Evolutionary conservation across 2,888 invertebrate species (phyloP), one percentile per base, ranked within the genome.

Genomic region (Drosophila meridiana): DNA sequence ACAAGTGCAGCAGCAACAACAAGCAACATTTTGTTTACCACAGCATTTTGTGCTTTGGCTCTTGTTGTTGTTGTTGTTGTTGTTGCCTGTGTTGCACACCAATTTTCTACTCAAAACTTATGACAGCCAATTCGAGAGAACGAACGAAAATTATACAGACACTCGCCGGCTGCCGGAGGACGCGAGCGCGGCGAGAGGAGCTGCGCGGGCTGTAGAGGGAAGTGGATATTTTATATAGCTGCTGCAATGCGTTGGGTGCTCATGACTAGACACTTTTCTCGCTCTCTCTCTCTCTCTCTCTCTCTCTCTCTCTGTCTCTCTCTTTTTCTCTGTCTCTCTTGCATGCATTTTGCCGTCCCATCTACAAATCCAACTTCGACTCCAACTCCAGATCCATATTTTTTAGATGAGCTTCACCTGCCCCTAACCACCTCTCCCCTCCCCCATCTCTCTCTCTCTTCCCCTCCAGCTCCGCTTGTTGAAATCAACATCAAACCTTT

Each of bases 51-150:
- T 66, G 82, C 55, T 65, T 68, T 53, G 30, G 48, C 34, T 36
- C 13, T 20, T 52, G 52, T 13, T 52, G 61, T 47, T 62, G 48
- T 73, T 43, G 42, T 40, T 40, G 42, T 20, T 80, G 82, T 61
- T 69, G 70, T 76, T 84, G 87, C 68, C 59, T 66, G 87, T 88
- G 82, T 82, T 90, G 90, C 84, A 82, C 89, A 87, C 90, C 90
- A 90, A 87, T 90, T 90, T 90, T 90, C 90, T 87, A 90, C 90
- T 90, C 90, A 89, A 89, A 87, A 89, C 88, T 89, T 90, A 87
- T 87, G 90, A 90, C 90, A 89, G 90, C 87, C 90, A 90, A 87
- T 87, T 87, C 89, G 90, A 89, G 87, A 90, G 88, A 90, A 87
- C 71, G 85, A 86, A 86, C 89, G 79, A 88, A 86, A 90, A 88